These are phyloP conservation scores for Fulmarus glacialis DNA, from an alignment of 2,113 vertebrate genomes.

Conservation along the genomic window DNA sequence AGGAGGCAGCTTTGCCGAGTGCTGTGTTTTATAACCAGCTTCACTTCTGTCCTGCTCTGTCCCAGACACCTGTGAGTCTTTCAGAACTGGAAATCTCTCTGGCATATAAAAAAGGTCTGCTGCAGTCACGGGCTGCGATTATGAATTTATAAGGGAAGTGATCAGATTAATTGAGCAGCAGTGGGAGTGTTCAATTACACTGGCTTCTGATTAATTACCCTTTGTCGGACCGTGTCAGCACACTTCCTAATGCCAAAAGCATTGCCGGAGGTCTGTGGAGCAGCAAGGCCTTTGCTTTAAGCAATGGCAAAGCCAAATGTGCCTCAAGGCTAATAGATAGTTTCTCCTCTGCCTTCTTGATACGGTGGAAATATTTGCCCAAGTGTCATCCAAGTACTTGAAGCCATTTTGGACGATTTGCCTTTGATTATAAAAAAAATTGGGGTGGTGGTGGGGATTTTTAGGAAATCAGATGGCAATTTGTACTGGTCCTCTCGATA, in stretches of 20 bases:
- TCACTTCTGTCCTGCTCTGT: not conserved
- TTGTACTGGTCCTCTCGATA: rapidly evolving
- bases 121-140: not conserved
- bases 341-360: not conserved
- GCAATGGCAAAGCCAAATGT: not conserved
- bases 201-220: not conserved
- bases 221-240: not conserved
- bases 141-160: not conserved
- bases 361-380: not conserved
- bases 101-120: conserved; percentile 35
- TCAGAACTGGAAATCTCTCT: not conserved
- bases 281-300: not conserved
- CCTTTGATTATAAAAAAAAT: not conserved
- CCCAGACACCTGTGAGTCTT: not conserved
- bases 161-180: conserved; percentile 12
- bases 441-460: not conserved
- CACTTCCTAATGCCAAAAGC: not conserved
- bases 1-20: not conserved
- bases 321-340: not conserved
- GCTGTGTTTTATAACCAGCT: not conserved
- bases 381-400: not conserved
- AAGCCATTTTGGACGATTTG: not conserved
- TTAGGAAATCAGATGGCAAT: not conserved
- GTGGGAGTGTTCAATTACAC: conserved; percentile 4
- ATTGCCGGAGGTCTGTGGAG: not conserved